phyloP scores from a whole-genome alignment of 2,888 invertebrate species.

The Luperina testacea region DNA sequence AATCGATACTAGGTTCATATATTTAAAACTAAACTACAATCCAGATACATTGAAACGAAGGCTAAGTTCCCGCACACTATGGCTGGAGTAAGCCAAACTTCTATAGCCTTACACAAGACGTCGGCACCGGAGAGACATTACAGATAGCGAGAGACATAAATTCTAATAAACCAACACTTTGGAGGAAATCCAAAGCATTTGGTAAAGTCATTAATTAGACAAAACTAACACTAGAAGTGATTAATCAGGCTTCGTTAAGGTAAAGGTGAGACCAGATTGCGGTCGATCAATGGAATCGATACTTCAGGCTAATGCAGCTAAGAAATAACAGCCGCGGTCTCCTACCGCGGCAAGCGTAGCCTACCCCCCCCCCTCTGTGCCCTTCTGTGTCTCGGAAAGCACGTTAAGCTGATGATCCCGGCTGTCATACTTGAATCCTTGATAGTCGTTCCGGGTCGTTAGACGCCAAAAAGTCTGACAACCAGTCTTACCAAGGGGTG shows the following conservation, averaged over 20 bases:
- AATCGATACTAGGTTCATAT: background rate
- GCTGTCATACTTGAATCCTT: background rate
- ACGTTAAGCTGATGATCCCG: background rate
- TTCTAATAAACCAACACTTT: constrained; percentile 32
- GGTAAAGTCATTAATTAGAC: constrained; percentile 9
- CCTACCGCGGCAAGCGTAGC: too few species aligned
- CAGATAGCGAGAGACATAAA: constrained; percentile 29
- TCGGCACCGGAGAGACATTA: constrained; percentile 15
- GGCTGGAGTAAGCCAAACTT: constrained; percentile 19
- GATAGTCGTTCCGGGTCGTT: background rate
- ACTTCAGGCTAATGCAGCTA: background rate
- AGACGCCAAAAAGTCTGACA: background rate
- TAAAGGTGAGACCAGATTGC: background rate
- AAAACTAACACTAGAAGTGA: constrained; percentile 14
- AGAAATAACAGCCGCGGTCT: background rate
- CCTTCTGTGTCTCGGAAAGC: background rate
- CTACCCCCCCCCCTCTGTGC: too few species aligned
- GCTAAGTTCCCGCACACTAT: background rate
- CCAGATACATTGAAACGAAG: background rate
- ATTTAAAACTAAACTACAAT: background rate
- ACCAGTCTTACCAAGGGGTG: too few species aligned
- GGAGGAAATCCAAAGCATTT: constrained; percentile 32
- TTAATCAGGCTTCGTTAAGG: constrained; percentile 17
- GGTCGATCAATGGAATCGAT: background rate
- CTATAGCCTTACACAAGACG: constrained; percentile 18